Evolutionary conservation across 1,140 invertebrate genomes (phyloP), one percentile per base, ranked within the genome.

Genomic region (Homalodisca vitripennis): DNA sequence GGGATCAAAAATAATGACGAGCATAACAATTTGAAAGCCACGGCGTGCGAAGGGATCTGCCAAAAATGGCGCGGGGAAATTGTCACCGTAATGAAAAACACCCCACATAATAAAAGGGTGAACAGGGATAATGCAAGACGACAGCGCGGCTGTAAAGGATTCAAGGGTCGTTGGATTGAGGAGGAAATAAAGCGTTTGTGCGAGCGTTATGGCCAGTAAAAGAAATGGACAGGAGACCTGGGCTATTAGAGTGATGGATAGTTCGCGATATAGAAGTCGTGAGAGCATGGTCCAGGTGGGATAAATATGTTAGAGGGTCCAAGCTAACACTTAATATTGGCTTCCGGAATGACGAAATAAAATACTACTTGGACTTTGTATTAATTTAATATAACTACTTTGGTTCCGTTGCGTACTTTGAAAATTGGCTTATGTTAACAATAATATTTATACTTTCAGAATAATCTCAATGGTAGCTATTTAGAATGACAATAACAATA

Each of bases 21-120:
- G 55, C 26, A 60, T 60, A 60, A 60, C 55, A 60, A 60, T 60
- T 24, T n/a, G 10, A 29, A 29, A 60, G 55, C 24, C 55, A 24
- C 26, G 22, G 27, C 12, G 48, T 12, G 55, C 14, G 10, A n/a
- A 60, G 6, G n/a, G 14, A n/a, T 3, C n/a, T 51, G 34, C 34
- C 34, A 41, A 41, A 17, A 41, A 41, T 41, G 34, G 34, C 34
- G 34, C 6, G 12, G 48, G 20, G 12, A 24, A 29, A 41, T 41
- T 41, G 34, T 41, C 34, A 41, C 34, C 34, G 55, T 60, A 60
- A 60, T 60, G 55, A 60, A 60, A 60, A 60, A 60, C 55, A 60
- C 14, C 12, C 55, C 27, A 2, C 55, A 60, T 60, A 29, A 60
- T 60, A 60, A 53, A 53, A 53, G 48, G 48, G 48, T 22, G 48